Conservation (phyloP, 2,888 invertebrate genomes). For the Acleris sparsana region DNA sequence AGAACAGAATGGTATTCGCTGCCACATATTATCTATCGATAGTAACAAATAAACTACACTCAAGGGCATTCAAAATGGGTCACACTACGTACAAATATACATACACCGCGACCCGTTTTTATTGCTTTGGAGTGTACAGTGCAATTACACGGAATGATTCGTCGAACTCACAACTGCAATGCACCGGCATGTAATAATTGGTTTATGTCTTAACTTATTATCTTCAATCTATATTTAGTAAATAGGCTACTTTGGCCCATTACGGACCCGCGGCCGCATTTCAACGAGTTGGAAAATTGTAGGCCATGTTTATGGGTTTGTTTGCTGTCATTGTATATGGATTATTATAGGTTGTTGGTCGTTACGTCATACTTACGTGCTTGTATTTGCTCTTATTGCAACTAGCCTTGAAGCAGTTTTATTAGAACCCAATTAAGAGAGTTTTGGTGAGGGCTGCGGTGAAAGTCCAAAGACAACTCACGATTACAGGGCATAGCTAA, state of each 20-base stretch:
- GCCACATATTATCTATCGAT: slow-evolving; percentile 24
- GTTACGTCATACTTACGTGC: too few relatives aligned
- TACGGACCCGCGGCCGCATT: slow-evolving; percentile 23
- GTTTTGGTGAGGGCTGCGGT: too few relatives aligned
- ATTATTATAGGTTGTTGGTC: slow-evolving; percentile 16
- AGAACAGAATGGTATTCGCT: slow-evolving; percentile 3
- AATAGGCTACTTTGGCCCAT: slow-evolving; percentile 30
- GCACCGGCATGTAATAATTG: slow-evolving; percentile 28
- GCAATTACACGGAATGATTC: slow-evolving; percentile 36
- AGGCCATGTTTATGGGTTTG: slow-evolving; percentile 17
- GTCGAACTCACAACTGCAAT: slow-evolving; percentile 24
- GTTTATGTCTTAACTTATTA: slow-evolving; percentile 37
- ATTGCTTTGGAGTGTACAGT: not conserved
- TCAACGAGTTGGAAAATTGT: slow-evolving; percentile 28
- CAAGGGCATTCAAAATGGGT: too few relatives aligned
- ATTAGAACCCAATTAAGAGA: too few relatives aligned
- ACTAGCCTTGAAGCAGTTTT: too few relatives aligned
- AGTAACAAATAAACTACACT: slow-evolving; percentile 24
- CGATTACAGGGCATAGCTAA: too few relatives aligned
- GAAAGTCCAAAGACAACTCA: too few relatives aligned
- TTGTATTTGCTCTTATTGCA: too few relatives aligned
- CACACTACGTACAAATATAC: too few relatives aligned
- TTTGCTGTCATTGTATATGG: slow-evolving; percentile 26
- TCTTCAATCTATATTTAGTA: slow-evolving; percentile 35
- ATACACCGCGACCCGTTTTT: too few relatives aligned